phyloP scores from a whole-genome alignment of 30 jellyfish, hydroid and myxozoan genomes.

The Nemopilema nomurai region DNA sequence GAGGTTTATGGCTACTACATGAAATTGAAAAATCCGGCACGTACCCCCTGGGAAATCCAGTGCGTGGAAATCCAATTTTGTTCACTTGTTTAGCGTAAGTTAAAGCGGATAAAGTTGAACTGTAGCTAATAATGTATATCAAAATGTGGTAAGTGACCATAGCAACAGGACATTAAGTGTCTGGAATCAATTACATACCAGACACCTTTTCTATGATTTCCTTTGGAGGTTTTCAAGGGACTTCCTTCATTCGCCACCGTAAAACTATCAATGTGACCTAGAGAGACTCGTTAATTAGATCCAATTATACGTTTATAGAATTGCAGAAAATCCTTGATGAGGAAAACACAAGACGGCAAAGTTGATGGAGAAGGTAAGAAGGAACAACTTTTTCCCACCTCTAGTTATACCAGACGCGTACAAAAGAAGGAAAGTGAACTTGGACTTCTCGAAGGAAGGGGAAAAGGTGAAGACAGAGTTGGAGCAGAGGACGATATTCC shows the following conservation, averaged over 20 bases:
- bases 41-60: no score
- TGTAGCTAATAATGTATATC: neutral
- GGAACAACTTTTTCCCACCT: slow-evolving; percentile 47
- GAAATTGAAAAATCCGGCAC: no score
- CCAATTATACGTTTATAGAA: neutral
- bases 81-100: neutral
- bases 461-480: slow-evolving; percentile 52
- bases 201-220: neutral
- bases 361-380: slow-evolving; percentile 52
- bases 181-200: neutral
- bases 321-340: neutral
- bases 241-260: neutral
- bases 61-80: neutral
- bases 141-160: neutral
- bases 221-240: neutral
- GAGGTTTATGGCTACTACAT: no score
- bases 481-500: slow-evolving; percentile 26
- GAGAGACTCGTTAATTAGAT: neutral
- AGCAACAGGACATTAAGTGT: neutral
- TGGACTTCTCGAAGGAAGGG: slow-evolving; percentile 54
- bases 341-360: neutral
- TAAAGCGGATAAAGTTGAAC: neutral
- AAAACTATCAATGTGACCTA: neutral
- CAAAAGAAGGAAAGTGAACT: slow-evolving; percentile 12
- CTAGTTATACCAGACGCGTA: slow-evolving; percentile 44